Evolutionary conservation across 2,797 vertebrate genomes (phyloP).

Genomic region (Ceryle rudis): DNA sequence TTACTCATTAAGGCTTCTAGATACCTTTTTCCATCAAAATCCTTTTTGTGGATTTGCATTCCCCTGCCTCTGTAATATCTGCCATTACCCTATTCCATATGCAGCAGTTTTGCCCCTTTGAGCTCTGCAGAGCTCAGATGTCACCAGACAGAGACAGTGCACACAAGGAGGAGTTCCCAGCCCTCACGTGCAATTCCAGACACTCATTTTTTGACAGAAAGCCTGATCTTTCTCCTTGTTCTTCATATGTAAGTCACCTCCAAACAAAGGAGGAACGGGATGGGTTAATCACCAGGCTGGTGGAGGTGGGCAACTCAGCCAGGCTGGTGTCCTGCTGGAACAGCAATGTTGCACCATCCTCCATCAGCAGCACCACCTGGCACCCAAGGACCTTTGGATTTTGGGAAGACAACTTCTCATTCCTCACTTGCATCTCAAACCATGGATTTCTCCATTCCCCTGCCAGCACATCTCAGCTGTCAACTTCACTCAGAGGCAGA

Average conservation of each 20-base stretch:
- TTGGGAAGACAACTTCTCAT: background rate
- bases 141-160: background rate
- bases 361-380: rapidly evolving
- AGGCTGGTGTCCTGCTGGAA: background rate
- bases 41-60: background rate
- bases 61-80: background rate
- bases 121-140: background rate
- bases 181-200: background rate
- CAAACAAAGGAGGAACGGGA: background rate
- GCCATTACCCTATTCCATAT: rapidly evolving
- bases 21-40: background rate
- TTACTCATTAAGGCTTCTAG: background rate
- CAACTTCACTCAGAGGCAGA: background rate
- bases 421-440: background rate
- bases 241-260: background rate
- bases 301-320: background rate
- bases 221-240: background rate
- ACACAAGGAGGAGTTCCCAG: background rate
- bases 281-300: background rate
- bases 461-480: background rate
- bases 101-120: background rate
- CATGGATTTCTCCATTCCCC: rapidly evolving
- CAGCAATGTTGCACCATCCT: rapidly evolving
- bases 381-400: rapidly evolving
- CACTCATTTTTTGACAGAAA: background rate